phyloP scores from a whole-genome alignment of 2,113 vertebrate species.

The Kobus ellipsiprymnus region DNA sequence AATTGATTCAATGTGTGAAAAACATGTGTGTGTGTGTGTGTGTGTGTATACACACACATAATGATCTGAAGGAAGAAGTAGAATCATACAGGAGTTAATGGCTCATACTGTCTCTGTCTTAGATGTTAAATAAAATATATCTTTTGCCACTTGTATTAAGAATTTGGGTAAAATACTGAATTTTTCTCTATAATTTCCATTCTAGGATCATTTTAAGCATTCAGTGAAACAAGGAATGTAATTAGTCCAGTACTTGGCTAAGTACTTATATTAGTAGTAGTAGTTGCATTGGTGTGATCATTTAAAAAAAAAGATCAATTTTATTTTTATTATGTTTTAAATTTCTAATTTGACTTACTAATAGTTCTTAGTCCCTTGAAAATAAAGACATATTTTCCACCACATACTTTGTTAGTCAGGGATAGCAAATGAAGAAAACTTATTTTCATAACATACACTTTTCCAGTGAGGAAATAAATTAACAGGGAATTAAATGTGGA shows the following conservation, averaged over 20 bases:
- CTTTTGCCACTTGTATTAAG: background rate
- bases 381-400: background rate
- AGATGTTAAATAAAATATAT: background rate
- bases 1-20: background rate
- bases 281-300: background rate
- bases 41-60: fast-evolving
- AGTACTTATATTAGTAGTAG: background rate
- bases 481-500: background rate
- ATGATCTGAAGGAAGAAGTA: background rate
- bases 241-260: background rate
- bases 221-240: background rate
- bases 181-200: background rate
- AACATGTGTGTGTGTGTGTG: background rate
- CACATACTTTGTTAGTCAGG: background rate
- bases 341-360: background rate
- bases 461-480: background rate
- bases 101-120: background rate
- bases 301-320: background rate
- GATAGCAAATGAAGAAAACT: background rate
- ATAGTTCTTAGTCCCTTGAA: background rate
- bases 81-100: background rate
- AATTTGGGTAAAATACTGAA: background rate
- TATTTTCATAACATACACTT: background rate
- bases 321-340: background rate
- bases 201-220: background rate